A percentile compares a stretch with the other conserved stretches of the same genome.
Evolutionary conservation across 2,888 invertebrate genomes (phyloP).

Genomic region (Metopia argyrocephala): DNA sequence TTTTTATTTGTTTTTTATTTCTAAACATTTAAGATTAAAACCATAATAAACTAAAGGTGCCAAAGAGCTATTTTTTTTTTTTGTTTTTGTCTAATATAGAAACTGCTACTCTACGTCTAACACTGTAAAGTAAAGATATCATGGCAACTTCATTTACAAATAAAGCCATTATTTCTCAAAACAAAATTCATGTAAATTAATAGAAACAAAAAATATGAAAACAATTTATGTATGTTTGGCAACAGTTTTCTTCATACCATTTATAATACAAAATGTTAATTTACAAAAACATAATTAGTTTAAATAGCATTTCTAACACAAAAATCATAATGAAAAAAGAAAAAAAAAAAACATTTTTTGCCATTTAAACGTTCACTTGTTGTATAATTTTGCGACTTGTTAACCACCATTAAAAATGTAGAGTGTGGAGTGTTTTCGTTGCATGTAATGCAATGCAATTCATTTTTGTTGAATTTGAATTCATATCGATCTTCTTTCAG

Average conservation of each 20-base stretch:
- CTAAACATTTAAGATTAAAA: conserved; percentile 57
- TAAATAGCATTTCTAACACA: conserved; percentile 35
- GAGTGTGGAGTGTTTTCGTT: background rate
- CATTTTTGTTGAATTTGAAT: conserved; percentile 16
- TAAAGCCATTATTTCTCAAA: conserved; percentile 47
- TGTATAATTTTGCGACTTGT: conserved; percentile 34
- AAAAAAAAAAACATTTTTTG: background rate
- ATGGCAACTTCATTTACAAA: conserved; percentile 26
- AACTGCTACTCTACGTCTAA: background rate
- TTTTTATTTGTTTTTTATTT: conserved; percentile 43
- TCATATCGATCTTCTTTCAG: conserved; percentile 59
- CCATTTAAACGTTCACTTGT: conserved; percentile 31
- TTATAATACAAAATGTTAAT: conserved; percentile 14
- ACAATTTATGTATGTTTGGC: conserved; percentile 31
- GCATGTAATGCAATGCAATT: conserved; percentile 42
- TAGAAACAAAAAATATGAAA: background rate
- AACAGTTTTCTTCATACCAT: background rate
- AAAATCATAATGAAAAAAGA: background rate
- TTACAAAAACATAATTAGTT: conserved; percentile 44
- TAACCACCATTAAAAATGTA: conserved; percentile 25
- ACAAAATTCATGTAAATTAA: conserved; percentile 57
- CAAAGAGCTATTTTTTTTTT: conserved; percentile 42
- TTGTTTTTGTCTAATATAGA: background rate
- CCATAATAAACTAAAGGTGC: conserved; percentile 62
- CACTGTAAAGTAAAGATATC: background rate